Base-by-base conservation (phyloP, 92 coral and sea anemone genomes). In the Phenganax stokvisi region DNA sequence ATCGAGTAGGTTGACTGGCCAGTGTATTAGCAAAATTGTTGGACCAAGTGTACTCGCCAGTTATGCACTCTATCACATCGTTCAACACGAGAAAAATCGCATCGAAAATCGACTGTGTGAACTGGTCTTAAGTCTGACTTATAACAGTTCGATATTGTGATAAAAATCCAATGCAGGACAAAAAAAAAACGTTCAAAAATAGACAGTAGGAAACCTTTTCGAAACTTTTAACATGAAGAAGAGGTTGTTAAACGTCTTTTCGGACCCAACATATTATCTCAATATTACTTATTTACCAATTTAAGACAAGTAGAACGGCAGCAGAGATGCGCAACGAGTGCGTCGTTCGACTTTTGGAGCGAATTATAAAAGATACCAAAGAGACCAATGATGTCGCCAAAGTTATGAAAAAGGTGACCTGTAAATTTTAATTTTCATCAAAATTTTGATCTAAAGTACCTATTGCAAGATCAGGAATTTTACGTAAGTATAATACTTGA, bases 291-390 rank as follows among this genome's bases (percentile, higher is more conserved):
- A 16, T 3, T 74, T 74, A 3, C 10, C 15, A 29, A 15, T 78
- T 78, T 78, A 53, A 78, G 82, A 54, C 82, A 15, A 59, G 51
- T 59, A 61, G 72, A 62, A 54, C 82, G 12, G 11, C 58, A 12
- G 25, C 58, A 9, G 82, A 78, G 51, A 78, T 78, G 82, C 31
- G 58, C 7, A 63, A 61, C 0, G 82, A 78, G 63, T 78, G 82
- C 16, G 72, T 78, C 0, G 82, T 78, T 61, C 72, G 82, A 29
- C 67, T 78, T 5, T 12, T 78, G 71, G 82, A 78, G n/a, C 71
- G 72, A 12, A 60, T 62, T 4, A 28, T 78, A n/a, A 61, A 62
- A 3, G 82, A 78, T 9, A 63, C 72, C 16, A 61, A 28, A n/a
- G 72, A 44, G n/a, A 63, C 58, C 20, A 13, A 78, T 13, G 56